Percentiles rank a stretch among this genome's conserved stretches.
These are phyloP conservation scores for Platysternon megacephalum DNA, from an alignment of 2,113 vertebrate genomes.

Conservation along the genomic window DNA sequence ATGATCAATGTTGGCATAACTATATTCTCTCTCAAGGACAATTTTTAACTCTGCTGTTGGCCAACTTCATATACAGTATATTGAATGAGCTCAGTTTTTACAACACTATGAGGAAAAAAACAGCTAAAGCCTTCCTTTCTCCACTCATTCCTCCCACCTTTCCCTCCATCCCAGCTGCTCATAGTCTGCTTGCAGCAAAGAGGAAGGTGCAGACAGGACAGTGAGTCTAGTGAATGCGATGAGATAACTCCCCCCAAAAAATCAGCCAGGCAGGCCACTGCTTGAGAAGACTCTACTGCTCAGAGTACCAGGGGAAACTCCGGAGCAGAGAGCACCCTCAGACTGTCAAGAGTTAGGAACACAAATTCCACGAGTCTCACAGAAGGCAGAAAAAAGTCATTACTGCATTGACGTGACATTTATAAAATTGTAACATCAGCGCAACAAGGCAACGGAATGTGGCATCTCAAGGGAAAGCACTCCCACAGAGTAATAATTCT, in stretches of 20 bases:
- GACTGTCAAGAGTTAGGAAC: background rate
- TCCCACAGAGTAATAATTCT: background rate
- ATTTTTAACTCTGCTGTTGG: background rate
- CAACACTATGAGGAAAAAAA: background rate
- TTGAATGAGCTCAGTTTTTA: background rate
- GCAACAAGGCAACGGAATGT: background rate
- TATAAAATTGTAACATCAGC: background rate
- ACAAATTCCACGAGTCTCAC: background rate
- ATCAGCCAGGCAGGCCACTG: background rate
- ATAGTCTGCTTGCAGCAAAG: background rate
- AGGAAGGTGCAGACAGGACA: background rate
- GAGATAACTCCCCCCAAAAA: background rate
- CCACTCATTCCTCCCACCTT: background rate
- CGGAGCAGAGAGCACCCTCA: background rate
- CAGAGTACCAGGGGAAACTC: background rate
- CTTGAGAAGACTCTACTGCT: background rate
- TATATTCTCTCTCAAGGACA: background rate
- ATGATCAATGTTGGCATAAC: background rate
- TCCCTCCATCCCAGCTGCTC: background rate
- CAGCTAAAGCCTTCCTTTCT: background rate
- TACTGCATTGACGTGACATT: background rate
- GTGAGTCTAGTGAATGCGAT: background rate
- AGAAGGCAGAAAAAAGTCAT: background rate
- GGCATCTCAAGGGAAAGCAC: background rate
- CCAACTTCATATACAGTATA: background rate